Evolutionary conservation across 1,140 invertebrate genomes (phyloP).

Genomic region (Temnothorax nylanderi): DNA sequence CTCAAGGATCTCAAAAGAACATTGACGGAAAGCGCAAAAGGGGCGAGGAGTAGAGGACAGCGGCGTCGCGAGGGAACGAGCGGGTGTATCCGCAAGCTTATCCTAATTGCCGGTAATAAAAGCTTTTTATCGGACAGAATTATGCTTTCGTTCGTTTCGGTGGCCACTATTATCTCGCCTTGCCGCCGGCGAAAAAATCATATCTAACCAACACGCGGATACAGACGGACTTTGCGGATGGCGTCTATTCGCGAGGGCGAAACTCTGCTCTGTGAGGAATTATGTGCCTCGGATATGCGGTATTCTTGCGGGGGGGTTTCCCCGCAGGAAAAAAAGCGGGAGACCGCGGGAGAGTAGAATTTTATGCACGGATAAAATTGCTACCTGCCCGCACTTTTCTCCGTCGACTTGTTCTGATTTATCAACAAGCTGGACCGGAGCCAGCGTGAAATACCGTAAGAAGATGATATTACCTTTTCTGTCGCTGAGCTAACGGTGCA

Average conservation of each 20-base stretch:
- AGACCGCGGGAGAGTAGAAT: conserved; percentile 7
- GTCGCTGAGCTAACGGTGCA: conserved; percentile 8
- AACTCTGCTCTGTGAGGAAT: conserved; percentile 28
- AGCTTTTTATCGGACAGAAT: conserved; percentile 78
- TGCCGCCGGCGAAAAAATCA: conserved; percentile 74
- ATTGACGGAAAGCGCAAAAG: conserved; percentile 3
- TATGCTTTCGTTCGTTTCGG: conserved; percentile 76
- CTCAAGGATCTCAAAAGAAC: neutral
- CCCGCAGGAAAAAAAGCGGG: neutral
- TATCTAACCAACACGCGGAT: conserved; percentile 69
- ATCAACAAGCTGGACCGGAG: conserved; percentile 39
- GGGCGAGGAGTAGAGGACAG: neutral
- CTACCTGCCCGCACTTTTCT: conserved; percentile 26
- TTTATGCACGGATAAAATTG: conserved; percentile 54
- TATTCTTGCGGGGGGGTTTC: neutral
- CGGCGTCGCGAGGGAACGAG: neutral
- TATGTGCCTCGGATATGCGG: neutral
- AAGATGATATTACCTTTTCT: conserved; percentile 9
- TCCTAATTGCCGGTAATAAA: conserved; percentile 78
- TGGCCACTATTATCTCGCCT: conserved; percentile 69
- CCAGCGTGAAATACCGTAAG: conserved; percentile 22
- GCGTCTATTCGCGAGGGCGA: conserved; percentile 8
- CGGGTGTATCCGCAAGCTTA: conserved; percentile 66
- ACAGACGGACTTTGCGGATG: conserved; percentile 44
- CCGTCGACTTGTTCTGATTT: conserved; percentile 46